Evolutionary conservation across 2,113 vertebrate genomes (phyloP), one percentile per base, ranked within the genome.

Genomic region (Podilymbus podiceps): DNA sequence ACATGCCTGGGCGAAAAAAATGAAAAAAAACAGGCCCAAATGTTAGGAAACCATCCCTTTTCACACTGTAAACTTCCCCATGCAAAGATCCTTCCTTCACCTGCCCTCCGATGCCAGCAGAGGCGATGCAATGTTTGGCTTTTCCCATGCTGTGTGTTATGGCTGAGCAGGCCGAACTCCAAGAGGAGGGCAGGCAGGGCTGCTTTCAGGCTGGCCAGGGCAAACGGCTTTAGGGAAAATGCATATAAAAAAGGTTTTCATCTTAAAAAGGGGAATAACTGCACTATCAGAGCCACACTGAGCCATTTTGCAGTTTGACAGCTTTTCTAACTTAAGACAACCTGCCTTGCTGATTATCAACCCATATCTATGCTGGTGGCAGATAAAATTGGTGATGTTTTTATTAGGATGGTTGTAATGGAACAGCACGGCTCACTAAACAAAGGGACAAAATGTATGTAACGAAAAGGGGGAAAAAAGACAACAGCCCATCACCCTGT

Each of bases 391-490:
- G 16, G 44, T 75, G 27, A 20, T 50, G 64, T 60, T 78, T 68
- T 46, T 40, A 53, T 35, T 31, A 55, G 11, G 33, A 28, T 46
- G 28, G 42, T 25, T 74, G 11, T 12, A 81, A 59, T 7, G 28
- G 67, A 44, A 30, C 55, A 88, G 40, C 18, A 38, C 5, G 35
- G 14, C 14, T 85, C 67, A 52, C 9, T 49, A 44, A 90, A 74
- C 16, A 68, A 78, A 68, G 30, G 19, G n/a, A 47, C 1, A 72
- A 82, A 79, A 60, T 4, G 14, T 15, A 11, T 8, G 16, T 9
- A 49, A 69, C 5, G 23, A 33, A 55, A 42, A 28, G 22, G 15
- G 1, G 1, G 1, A 3, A 21, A 0, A 13, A 12, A 18, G 31
- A 17, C 11, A 47, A 6, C 30, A 42, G 35, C 15, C 30, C 55